phyloP scores from a whole-genome alignment of 2,888 invertebrate species.

The Aromia moschata region DNA sequence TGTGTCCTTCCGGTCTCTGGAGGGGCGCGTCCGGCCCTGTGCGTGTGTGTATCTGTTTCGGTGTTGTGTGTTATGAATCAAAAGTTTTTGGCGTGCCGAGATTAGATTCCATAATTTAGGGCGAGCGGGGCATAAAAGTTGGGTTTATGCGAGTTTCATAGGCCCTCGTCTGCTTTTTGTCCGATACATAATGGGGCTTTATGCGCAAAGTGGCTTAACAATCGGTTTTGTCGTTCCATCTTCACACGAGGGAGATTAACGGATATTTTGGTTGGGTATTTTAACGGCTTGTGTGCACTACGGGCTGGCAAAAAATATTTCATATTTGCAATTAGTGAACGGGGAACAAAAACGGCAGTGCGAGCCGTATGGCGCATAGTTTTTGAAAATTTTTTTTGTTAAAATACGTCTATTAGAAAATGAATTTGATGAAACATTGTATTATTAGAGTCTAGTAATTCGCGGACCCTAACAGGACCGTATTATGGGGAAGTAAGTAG shows the following conservation, averaged over 20 bases:
- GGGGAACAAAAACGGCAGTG: too few species aligned
- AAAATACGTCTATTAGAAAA: too few species aligned
- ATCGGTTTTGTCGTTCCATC: neutral
- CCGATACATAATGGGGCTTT: neutral
- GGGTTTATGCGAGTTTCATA: neutral
- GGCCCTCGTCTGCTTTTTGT: slow-evolving; percentile 3
- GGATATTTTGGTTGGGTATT: neutral
- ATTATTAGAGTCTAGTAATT: too few species aligned
- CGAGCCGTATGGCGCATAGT: too few species aligned
- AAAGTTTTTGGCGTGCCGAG: slow-evolving; percentile 10
- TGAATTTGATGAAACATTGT: too few species aligned
- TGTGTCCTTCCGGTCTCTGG: too few species aligned
- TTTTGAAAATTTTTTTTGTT: too few species aligned
- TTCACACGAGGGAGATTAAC: neutral
- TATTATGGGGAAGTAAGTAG: too few species aligned
- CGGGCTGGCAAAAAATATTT: neutral
- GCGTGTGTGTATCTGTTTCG: neutral
- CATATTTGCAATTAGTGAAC: too few species aligned
- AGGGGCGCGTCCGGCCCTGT: too few species aligned
- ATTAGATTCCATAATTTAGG: slow-evolving; percentile 15
- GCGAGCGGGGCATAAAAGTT: slow-evolving; percentile 4
- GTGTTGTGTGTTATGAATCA: slow-evolving; percentile 10
- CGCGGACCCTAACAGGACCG: too few species aligned
- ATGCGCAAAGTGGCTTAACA: slow-evolving; percentile 1
- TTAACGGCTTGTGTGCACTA: neutral